A percentile compares a stretch with the other conserved stretches of the same genome.
Conservation (phyloP, 1,140 invertebrate genomes). For the Mya arenaria region DNA sequence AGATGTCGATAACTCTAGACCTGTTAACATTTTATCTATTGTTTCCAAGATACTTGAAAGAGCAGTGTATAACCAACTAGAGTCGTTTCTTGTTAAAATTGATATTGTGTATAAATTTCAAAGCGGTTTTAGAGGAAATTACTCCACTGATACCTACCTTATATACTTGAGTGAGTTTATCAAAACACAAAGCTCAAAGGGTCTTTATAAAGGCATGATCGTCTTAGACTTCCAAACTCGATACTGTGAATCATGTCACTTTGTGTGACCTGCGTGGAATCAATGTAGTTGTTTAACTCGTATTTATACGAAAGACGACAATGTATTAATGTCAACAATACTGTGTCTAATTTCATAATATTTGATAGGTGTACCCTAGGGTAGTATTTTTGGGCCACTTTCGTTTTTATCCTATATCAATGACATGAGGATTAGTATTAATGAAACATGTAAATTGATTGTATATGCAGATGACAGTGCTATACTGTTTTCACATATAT, state of each 20-base stretch:
- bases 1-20: background rate
- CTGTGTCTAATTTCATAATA: no score
- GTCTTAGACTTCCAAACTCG: background rate
- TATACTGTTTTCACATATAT: no score
- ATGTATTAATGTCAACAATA: background rate
- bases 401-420: background rate
- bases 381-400: background rate
- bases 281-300: background rate
- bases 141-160: background rate
- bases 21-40: no score
- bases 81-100: background rate
- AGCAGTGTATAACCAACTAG: background rate
- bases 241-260: background rate
- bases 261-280: background rate
- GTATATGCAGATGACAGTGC: conserved; percentile 24
- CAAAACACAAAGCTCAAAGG: background rate
- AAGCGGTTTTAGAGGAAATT: background rate
- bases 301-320: background rate
- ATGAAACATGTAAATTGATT: background rate
- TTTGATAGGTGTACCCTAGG: background rate
- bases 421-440: background rate
- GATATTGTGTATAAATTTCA: background rate
- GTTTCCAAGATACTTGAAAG: background rate
- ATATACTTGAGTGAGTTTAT: background rate
- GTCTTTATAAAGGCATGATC: background rate